Percentiles rank a stretch among this genome's conserved stretches.
phyloP scores from a whole-genome alignment of 2,888 invertebrate genomes.

The Dyspetes luteomarginatus region DNA sequence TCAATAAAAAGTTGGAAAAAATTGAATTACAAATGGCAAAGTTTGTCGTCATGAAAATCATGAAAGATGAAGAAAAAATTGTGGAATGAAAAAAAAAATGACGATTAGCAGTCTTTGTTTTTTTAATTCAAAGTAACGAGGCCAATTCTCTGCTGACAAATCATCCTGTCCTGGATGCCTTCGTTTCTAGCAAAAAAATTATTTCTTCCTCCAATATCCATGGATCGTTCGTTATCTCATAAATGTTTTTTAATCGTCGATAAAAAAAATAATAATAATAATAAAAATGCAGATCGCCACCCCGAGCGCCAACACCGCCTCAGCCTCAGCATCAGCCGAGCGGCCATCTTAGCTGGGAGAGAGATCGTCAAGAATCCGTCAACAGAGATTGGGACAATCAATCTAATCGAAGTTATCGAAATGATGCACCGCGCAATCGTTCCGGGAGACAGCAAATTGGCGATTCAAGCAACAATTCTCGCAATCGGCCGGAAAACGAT shows the following conservation, averaged over 20 bases:
- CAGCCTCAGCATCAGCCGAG: slow-evolving; percentile 17
- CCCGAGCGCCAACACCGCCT: slow-evolving; percentile 45
- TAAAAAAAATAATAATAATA: too few relatives aligned
- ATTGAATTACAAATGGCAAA: too few relatives aligned
- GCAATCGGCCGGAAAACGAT: slow-evolving; percentile 74
- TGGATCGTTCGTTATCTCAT: not conserved
- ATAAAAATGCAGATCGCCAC: slow-evolving; percentile 50
- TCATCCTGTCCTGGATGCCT: not conserved
- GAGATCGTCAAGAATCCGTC: slow-evolving; percentile 72
- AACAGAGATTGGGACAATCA: slow-evolving; percentile 79
- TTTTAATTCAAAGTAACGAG: too few relatives aligned
- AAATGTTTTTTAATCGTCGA: not conserved
- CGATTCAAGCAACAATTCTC: slow-evolving; percentile 55
- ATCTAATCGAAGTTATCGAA: slow-evolving; percentile 77
- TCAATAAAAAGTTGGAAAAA: too few relatives aligned
- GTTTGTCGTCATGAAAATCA: too few relatives aligned
- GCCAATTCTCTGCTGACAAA: too few relatives aligned
- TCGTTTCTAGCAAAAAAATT: not conserved
- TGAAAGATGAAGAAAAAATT: too few relatives aligned
- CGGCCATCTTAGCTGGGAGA: slow-evolving; percentile 62
- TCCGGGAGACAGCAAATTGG: slow-evolving; percentile 45
- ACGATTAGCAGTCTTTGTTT: too few relatives aligned
- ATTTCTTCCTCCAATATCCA: too few relatives aligned
- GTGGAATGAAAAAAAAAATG: too few relatives aligned
- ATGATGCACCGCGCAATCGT: slow-evolving; percentile 69